Percentiles rank a stretch among this genome's conserved stretches.
Evolutionary conservation across 2,888 invertebrate species (phyloP).

Genomic region (Cantharis rustica): DNA sequence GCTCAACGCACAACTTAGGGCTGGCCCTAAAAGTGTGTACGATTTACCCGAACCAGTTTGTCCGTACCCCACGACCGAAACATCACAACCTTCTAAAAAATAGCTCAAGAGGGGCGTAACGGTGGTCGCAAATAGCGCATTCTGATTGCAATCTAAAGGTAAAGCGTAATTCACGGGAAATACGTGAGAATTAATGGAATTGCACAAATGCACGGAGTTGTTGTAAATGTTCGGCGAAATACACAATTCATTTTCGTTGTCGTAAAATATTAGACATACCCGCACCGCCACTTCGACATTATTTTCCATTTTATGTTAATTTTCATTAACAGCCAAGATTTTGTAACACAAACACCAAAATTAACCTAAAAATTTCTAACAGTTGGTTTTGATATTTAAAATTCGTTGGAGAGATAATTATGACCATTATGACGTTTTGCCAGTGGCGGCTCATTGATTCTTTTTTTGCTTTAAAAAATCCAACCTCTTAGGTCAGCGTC

Average conservation of each 20-base stretch:
- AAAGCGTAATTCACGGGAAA: conserved; percentile 62
- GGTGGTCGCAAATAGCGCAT: conserved; percentile 66
- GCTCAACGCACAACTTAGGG: conserved; percentile 63
- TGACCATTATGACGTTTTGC: neutral
- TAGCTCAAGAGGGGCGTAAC: conserved; percentile 70
- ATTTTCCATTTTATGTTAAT: conserved; percentile 64
- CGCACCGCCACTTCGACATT: conserved; percentile 75
- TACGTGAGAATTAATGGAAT: conserved; percentile 57
- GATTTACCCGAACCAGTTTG: conserved; percentile 71
- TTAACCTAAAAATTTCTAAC: neutral
- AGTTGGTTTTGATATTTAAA: neutral
- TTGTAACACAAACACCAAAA: neutral
- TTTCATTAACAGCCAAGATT: neutral
- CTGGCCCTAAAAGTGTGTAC: conserved; percentile 74
- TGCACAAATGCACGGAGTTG: conserved; percentile 64
- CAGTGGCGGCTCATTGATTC: neutral
- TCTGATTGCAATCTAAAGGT: conserved; percentile 67
- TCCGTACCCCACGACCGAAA: conserved; percentile 73
- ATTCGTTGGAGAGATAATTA: neutral
- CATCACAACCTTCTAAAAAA: conserved; percentile 75
- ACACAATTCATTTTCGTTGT: conserved; percentile 62
- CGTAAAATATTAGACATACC: conserved; percentile 63
- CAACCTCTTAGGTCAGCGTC: too few relatives aligned
- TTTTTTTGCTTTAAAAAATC: too few relatives aligned
- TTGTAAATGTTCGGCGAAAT: conserved; percentile 65